Conservation (phyloP, 2,113 vertebrate species). For the Cyphomyrus discorhynchus region DNA sequence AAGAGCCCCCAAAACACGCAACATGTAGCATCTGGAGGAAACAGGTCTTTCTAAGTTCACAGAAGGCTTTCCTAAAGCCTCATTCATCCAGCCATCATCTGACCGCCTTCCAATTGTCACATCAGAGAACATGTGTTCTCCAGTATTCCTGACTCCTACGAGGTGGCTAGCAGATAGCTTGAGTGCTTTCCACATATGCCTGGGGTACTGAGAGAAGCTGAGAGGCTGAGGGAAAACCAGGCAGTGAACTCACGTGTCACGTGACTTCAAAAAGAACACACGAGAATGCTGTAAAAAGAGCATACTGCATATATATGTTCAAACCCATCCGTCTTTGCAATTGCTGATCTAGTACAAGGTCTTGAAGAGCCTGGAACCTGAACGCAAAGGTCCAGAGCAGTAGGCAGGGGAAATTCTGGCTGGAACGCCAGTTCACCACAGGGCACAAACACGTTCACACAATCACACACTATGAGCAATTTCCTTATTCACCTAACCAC, state of each 20-base stretch:
- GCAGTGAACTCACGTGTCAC: not conserved
- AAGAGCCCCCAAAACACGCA: not conserved
- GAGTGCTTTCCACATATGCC: not conserved
- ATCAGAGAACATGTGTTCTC: not conserved
- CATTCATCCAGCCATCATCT: not conserved
- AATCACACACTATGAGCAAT: not conserved
- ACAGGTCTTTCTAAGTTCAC: not conserved
- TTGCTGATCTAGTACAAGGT: not conserved
- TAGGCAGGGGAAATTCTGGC: not conserved
- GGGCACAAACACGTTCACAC: not conserved
- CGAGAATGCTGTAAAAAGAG: not conserved
- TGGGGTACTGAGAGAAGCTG: not conserved
- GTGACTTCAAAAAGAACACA: not conserved
- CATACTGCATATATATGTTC: not conserved
- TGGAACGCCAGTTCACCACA: not conserved
- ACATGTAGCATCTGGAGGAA: not conserved
- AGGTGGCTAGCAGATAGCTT: not conserved
- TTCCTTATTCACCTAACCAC: not conserved
- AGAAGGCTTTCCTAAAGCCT: not conserved
- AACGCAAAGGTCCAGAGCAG: not conserved
- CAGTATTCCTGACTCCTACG: not conserved
- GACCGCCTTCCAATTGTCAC: not conserved
- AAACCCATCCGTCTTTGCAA: not conserved
- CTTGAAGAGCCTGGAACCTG: not conserved
- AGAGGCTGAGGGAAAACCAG: not conserved